Evolutionary conservation across 2,113 vertebrate species (phyloP).

Genomic region (Thamnophis sirtalis): DNA sequence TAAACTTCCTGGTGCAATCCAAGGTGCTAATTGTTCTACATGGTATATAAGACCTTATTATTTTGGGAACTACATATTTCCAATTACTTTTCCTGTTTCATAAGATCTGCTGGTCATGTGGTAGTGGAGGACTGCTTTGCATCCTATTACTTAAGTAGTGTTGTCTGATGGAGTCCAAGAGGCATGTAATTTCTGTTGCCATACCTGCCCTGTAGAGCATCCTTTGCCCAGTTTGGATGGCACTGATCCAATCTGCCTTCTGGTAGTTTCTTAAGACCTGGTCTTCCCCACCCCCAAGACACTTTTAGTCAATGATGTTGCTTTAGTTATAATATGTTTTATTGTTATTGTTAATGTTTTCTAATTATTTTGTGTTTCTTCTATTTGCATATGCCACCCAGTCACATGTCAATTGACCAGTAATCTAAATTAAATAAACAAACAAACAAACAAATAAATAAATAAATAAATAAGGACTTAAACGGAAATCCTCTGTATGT

Average conservation of each 20-base stretch:
- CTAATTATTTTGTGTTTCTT: neutral
- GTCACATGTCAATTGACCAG: neutral
- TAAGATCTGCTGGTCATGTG: neutral
- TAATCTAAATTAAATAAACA: neutral
- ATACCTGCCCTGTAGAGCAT: neutral
- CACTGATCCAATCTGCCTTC: neutral
- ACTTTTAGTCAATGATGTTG: neutral
- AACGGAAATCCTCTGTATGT: neutral
- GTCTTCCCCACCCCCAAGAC: no score
- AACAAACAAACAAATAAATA: neutral
- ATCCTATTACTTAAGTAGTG: neutral
- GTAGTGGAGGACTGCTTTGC: neutral
- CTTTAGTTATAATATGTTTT: neutral
- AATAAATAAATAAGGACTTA: no score
- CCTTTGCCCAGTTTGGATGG: neutral
- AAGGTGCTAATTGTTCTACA: neutral
- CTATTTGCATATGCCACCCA: neutral
- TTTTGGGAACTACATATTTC: neutral
- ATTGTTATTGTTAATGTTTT: neutral
- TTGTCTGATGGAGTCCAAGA: neutral
- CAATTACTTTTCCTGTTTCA: neutral
- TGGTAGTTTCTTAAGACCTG: neutral
- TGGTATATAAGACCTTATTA: neutral
- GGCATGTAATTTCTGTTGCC: neutral
- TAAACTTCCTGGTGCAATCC: neutral